Conservation (phyloP, 1,140 invertebrate genomes). For the Drosophila nasuta region DNA sequence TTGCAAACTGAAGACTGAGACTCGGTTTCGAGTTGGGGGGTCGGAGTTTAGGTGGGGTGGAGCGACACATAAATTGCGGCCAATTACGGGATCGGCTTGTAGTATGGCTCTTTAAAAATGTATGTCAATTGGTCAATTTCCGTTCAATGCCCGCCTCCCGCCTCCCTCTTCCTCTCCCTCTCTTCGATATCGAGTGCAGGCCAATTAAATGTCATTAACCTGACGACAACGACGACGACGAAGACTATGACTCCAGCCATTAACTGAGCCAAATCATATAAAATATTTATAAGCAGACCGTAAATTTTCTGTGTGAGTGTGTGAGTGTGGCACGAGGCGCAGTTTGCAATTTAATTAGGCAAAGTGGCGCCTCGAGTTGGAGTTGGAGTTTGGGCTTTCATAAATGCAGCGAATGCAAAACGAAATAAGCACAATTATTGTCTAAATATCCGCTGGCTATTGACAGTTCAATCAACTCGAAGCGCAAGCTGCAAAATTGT, state of each 20-base stretch:
- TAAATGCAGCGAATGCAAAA: slow-evolving; percentile 66
- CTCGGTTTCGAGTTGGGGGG: too few relatives aligned
- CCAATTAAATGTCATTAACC: slow-evolving; percentile 82
- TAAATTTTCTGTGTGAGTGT: slow-evolving; percentile 21
- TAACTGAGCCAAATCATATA: slow-evolving; percentile 52
- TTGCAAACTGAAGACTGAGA: background rate
- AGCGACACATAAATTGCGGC: slow-evolving; percentile 38
- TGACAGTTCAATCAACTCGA: slow-evolving; percentile 78
- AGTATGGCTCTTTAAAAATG: slow-evolving; percentile 72
- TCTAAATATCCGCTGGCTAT: slow-evolving; percentile 65
- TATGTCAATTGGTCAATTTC: slow-evolving; percentile 83
- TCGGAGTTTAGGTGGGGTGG: too few relatives aligned
- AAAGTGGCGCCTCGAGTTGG: slow-evolving; percentile 46
- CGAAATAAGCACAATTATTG: slow-evolving; percentile 74
- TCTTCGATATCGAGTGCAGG: slow-evolving; percentile 42
- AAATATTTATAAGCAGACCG: slow-evolving; percentile 62
- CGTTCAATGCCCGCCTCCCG: slow-evolving; percentile 21
- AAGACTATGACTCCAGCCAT: slow-evolving; percentile 39
- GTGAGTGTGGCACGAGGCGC: slow-evolving; percentile 56
- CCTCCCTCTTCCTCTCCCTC: slow-evolving; percentile 1
- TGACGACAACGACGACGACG: slow-evolving; percentile 23
- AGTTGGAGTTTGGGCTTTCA: slow-evolving; percentile 39
- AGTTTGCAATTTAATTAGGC: slow-evolving; percentile 68
- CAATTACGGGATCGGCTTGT: slow-evolving; percentile 58
- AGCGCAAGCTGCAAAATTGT: slow-evolving; percentile 20